Percentiles rank a stretch among this genome's conserved stretches.
Conservation (phyloP, 2,888 invertebrate genomes). For the Kryphioiulus occultus region DNA sequence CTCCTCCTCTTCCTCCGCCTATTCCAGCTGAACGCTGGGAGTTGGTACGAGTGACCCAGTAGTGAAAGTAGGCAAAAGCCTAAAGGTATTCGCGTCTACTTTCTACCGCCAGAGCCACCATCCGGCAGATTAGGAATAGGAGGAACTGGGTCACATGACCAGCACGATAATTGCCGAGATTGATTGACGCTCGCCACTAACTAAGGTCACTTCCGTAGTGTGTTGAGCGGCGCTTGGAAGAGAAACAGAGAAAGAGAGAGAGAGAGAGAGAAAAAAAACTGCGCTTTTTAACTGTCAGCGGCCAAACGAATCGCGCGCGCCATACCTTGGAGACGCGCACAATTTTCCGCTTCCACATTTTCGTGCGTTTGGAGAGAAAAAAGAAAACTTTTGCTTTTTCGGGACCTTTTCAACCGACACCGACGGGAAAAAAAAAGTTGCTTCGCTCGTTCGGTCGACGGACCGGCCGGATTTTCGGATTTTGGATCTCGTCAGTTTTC, state of each 20-base stretch:
- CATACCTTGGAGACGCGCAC: too few relatives aligned
- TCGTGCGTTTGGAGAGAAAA: too few relatives aligned
- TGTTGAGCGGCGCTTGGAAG: neutral
- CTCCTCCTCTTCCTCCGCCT: slow-evolving; percentile 8
- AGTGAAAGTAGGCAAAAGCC: slow-evolving; percentile 39
- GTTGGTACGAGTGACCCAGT: slow-evolving; percentile 51
- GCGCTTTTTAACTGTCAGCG: neutral
- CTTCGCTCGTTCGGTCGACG: too few relatives aligned
- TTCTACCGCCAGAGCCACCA: neutral
- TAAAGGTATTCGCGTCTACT: neutral
- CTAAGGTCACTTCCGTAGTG: slow-evolving; percentile 51
- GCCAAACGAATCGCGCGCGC: too few relatives aligned
- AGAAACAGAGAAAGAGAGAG: too few relatives aligned
- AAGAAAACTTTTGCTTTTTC: too few relatives aligned
- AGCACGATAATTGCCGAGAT: slow-evolving; percentile 36
- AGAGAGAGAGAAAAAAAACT: neutral
- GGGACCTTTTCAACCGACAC: too few relatives aligned
- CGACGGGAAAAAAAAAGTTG: too few relatives aligned
- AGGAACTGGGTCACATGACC: slow-evolving; percentile 52
- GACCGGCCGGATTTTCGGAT: too few relatives aligned
- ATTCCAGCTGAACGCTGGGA: neutral
- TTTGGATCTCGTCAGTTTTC: too few relatives aligned
- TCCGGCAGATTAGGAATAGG: slow-evolving; percentile 8
- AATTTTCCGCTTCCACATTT: too few relatives aligned
- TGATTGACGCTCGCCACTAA: slow-evolving; percentile 33